Evolutionary conservation across 2,113 vertebrate species (phyloP), one percentile per base, ranked within the genome.

Genomic region (Himantopus leucocephalus): DNA sequence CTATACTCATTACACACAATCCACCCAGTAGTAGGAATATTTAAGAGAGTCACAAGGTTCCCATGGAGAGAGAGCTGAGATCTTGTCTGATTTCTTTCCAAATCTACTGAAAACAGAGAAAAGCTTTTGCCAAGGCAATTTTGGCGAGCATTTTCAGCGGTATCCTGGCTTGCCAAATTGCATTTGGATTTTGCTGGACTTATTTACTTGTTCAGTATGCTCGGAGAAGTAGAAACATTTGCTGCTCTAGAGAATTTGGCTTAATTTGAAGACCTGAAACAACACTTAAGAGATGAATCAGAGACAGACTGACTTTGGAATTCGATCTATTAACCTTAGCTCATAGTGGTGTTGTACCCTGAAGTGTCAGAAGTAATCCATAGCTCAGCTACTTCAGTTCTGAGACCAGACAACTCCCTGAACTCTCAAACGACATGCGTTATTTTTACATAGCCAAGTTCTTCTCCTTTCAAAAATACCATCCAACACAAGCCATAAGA

Each of bases 41-140:
- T 89, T 64, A 89, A 74, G 39, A 72, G 39, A 85, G 23, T 72
- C 77, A 87, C 41, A 85, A 45, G 34, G 66, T 92, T 97, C 93
- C 89, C 87, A 94, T 59, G 50, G 67, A 91, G 68, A 92, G 55
- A 67, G 34, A 60, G 58, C n/a, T 18, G 39, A 95, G 50, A 95
- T 94, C 77, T 95, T 76, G 77, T 88, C 66, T 92, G 58, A 85
- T 90, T 96, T 92, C n/a, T 82, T 70, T 94, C 89, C 84, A 94
- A 47, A 82, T 71, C 53, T 50, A 90, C 86, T 85, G 63, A 95
- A 97, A 92, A 92, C 89, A 92, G 62, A 79, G 48, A 86, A 73
- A 27, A 94, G 18, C 12, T 87, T 92, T 85, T 87, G 73, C 84
- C 89, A 95, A 91, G 77, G 83, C 59, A 76, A 16, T 92, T 96